These are phyloP conservation scores for Equus przewalskii DNA, from an alignment of 2,113 vertebrate genomes.

Conservation along the genomic window DNA sequence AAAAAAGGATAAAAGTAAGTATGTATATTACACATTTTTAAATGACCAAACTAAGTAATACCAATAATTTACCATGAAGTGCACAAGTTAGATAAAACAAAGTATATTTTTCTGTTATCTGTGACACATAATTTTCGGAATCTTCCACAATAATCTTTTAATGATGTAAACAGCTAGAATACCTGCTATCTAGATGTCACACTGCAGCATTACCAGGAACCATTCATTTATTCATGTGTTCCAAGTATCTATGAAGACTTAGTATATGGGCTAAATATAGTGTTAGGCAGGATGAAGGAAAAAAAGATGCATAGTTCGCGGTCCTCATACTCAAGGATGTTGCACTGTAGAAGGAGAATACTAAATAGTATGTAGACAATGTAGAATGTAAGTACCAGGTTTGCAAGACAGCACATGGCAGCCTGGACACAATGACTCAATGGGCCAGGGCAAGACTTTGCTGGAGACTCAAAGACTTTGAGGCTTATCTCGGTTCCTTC, in stretches of 20 bases:
- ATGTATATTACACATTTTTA: not conserved
- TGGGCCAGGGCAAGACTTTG: not conserved
- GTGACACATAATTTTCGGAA: conserved; percentile 9
- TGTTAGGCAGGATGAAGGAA: not conserved
- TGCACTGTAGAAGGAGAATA: not conserved
- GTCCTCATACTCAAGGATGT: not conserved
- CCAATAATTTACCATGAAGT: conserved; percentile 44
- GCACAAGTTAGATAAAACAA: conserved; percentile 48
- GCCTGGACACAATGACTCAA: not conserved
- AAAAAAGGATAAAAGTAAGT: conserved; percentile 32
- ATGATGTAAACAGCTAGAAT: not conserved
- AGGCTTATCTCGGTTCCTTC: not conserved
- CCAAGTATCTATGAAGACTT: not conserved
- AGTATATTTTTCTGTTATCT: not conserved
- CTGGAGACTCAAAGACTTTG: not conserved
- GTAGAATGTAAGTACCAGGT: not conserved
- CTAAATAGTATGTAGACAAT: not conserved
- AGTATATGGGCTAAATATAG: not conserved
- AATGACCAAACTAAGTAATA: conserved; percentile 51
- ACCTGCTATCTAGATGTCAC: not conserved
- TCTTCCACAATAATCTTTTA: conserved; percentile 19
- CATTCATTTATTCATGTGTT: not conserved
- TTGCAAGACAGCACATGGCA: not conserved
- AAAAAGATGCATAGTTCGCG: not conserved
- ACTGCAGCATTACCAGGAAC: not conserved